A percentile compares a stretch with the other conserved stretches of the same genome.
Evolutionary conservation across 2,888 invertebrate species (phyloP).

Genomic region (Acleris emargana): DNA sequence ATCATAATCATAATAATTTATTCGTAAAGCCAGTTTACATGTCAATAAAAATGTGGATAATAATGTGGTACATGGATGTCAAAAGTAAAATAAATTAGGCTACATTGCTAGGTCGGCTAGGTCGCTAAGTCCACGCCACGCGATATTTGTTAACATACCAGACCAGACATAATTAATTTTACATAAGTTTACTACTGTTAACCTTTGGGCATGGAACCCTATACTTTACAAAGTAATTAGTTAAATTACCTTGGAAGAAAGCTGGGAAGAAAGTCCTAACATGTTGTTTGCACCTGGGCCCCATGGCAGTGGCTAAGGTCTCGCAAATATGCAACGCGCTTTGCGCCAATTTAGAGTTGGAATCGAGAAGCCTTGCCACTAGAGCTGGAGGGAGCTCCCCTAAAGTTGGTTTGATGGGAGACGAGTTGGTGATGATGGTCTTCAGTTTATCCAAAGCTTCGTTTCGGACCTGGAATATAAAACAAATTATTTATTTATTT

Average conservation of each 20-base stretch:
- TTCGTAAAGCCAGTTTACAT: no score
- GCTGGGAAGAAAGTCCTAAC: slow-evolving; percentile 93
- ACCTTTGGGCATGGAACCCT: no score
- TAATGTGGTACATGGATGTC: no score
- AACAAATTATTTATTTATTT: no score
- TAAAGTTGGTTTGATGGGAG: slow-evolving; percentile 91
- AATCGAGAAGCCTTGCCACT: slow-evolving; percentile 91
- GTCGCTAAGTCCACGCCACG: no score
- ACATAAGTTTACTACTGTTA: no score
- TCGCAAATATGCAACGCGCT: slow-evolving; percentile 93
- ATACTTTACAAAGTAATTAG: background rate
- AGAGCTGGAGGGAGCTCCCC: slow-evolving; percentile 93
- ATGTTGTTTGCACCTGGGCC: slow-evolving; percentile 90
- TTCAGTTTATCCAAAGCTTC: slow-evolving; percentile 90
- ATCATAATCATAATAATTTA: no score
- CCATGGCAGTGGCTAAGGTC: slow-evolving; percentile 91
- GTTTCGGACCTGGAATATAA: slow-evolving; percentile 81
- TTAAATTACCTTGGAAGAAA: slow-evolving; percentile 89
- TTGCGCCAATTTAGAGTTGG: slow-evolving; percentile 96
- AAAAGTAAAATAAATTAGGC: no score
- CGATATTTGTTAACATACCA: no score
- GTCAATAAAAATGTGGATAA: no score
- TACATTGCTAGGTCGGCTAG: no score
- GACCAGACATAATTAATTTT: no score
- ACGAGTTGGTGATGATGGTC: slow-evolving; percentile 88